These are phyloP conservation scores for Melanargia galathea DNA, from an alignment of 2,888 invertebrate genomes.

Conservation along the genomic window DNA sequence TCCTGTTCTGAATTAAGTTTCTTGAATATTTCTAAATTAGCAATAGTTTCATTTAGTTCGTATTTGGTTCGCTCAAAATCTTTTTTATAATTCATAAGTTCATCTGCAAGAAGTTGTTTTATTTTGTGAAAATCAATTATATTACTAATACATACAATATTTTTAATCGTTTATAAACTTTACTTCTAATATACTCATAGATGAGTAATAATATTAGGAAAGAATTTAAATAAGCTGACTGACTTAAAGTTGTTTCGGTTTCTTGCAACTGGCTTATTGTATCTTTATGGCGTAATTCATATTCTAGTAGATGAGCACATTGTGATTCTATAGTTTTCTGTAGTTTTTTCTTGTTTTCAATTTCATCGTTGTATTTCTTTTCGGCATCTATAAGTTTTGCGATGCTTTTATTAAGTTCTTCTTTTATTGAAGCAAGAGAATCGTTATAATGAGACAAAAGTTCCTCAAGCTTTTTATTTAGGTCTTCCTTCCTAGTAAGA, in stretches of 20 bases:
- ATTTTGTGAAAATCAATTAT: neutral
- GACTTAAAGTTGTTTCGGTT: conserved; percentile 47
- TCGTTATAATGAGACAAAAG: conserved; percentile 61
- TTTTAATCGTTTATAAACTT: neutral
- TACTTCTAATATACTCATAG: neutral
- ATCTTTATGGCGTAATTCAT: conserved; percentile 48
- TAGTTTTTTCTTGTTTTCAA: conserved; percentile 54
- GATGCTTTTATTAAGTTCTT: conserved; percentile 55
- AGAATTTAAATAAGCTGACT: conserved; percentile 29
- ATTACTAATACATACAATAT: neutral
- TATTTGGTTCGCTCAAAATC: conserved; percentile 52
- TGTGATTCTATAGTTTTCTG: conserved; percentile 53
- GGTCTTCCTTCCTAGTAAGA: conserved; percentile 62
- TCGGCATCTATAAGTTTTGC: conserved; percentile 60
- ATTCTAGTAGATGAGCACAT: conserved; percentile 53
- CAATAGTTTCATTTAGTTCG: conserved; percentile 51
- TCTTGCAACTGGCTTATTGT: conserved; percentile 35
- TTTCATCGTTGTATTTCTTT: conserved; percentile 56
- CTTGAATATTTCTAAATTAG: conserved; percentile 55
- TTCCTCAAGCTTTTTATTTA: conserved; percentile 61
- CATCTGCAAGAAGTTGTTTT: conserved; percentile 31
- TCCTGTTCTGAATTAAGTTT: conserved; percentile 49
- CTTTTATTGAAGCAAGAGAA: conserved; percentile 55
- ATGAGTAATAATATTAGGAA: too few relatives aligned
- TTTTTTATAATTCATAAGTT: conserved; percentile 34